phyloP scores from a whole-genome alignment of 2,888 invertebrate genomes.

The Stenchaetothrips biformis region DNA sequence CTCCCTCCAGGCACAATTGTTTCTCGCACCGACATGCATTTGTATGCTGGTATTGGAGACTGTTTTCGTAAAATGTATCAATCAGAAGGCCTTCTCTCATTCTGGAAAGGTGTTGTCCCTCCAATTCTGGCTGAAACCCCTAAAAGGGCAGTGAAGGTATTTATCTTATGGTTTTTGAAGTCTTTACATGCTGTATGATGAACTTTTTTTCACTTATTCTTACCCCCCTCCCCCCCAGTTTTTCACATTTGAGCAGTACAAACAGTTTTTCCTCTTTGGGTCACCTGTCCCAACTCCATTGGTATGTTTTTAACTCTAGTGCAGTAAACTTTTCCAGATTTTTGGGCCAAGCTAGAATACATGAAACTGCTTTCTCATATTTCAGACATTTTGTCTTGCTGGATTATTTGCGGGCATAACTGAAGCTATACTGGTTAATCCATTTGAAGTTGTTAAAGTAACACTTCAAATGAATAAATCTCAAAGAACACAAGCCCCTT shows the following conservation, averaged over 20 bases:
- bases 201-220: conserved; percentile 30
- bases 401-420: conserved; percentile 85
- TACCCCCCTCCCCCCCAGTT: conserved; percentile 55
- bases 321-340: conserved; percentile 24
- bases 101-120: conserved; percentile 91
- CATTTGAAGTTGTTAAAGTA: conserved; percentile 96
- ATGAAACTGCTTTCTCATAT: conserved; percentile 34
- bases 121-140: conserved; percentile 93
- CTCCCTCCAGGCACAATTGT: conserved; percentile 45
- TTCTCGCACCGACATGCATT: conserved; percentile 35
- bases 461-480: conserved; percentile 71
- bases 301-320: conserved; percentile 50
- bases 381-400: conserved; percentile 80
- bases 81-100: conserved; percentile 75
- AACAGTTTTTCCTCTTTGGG: conserved; percentile 76
- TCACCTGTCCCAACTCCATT: conserved; percentile 67
- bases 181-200: neutral
- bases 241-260: conserved; percentile 89
- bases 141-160: conserved; percentile 82
- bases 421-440: conserved; percentile 88
- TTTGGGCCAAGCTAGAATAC: neutral
- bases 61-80: conserved; percentile 85
- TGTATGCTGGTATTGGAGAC: conserved; percentile 73
- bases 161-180: conserved; percentile 29
- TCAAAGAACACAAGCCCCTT: conserved; percentile 59